Evolutionary conservation across 2,888 invertebrate species (phyloP), one percentile per base, ranked within the genome.

Genomic region (Calliphora vomitoria): DNA sequence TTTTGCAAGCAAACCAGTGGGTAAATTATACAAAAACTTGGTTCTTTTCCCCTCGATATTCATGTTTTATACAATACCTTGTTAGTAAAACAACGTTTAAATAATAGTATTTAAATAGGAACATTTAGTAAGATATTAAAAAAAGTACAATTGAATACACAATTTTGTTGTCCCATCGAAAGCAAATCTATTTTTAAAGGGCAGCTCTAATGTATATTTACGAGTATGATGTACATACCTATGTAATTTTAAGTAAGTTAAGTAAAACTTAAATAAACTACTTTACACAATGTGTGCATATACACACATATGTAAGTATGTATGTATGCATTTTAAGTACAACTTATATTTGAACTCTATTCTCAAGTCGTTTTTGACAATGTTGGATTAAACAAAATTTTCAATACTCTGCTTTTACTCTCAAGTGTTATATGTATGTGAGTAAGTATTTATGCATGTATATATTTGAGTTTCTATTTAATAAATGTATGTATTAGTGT

Each of bases 361-460:
- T 80, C 60, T 60, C 68, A 80, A 80, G 84, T 68, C 68, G 53
- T 68, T 80, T 72, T 68, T 85, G 79, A 80, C 74, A 80, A 80
- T 75, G 72, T 85, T 66, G 84, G 41, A 85, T 80, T 60, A 50
- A 60, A 74, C 50, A 50, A 68, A 82, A 81, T 81, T 69, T 69
- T 62, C 85, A 69, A 75, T 75, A 74, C 50, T 50, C 47, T 50
- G 38, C 53, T 41, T 55, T 20, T 38, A 53, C 47, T n/a, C 41
- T 31, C 41, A 20, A 13, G 60, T 55, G 35, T 74, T 55, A 25
- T 68, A 41, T 62, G 41, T 44, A n/a, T 55, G 35, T 79, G n/a
- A 44, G 8, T 68, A 18, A 25, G 13, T 20, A n/a, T 60, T 58
- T 68, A 41, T 64, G 41, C 35, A n/a, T 55, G 35, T 79, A 41